These are phyloP conservation scores for Dicerorhinus sumatrensis DNA, from an alignment of 2,113 vertebrate species.

Conservation along the genomic window DNA sequence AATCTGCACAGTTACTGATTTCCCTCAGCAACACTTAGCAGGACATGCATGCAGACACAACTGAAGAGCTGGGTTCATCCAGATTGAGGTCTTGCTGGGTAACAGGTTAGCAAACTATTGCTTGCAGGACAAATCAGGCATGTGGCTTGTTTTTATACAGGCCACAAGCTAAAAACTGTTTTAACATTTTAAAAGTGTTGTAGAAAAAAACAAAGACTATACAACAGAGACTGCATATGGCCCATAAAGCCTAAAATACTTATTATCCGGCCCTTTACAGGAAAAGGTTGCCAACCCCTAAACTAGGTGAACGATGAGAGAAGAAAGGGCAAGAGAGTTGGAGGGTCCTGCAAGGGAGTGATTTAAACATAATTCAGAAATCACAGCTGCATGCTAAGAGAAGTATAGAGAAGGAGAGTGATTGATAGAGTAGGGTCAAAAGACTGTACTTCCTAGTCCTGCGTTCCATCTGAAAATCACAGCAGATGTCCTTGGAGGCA, in stretches of 20 bases:
- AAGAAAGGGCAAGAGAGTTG: not conserved
- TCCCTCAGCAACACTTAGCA: not conserved
- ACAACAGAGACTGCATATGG: not conserved
- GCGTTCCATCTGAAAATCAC: not conserved
- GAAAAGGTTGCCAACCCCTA: not conserved
- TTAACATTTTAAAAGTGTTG: not conserved
- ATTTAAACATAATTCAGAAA: slow-evolving; percentile 21
- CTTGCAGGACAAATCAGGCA: not conserved
- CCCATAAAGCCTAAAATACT: slow-evolving; percentile 3
- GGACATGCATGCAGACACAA: not conserved
- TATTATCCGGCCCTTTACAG: not conserved
- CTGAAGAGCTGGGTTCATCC: not conserved
- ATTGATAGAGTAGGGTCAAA: not conserved
- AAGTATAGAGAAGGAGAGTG: not conserved
- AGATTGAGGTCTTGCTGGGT: not conserved
- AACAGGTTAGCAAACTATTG: not conserved
- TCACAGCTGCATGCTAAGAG: not conserved
- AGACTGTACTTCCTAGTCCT: not conserved
- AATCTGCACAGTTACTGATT: not conserved
- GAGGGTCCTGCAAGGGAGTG: not conserved
- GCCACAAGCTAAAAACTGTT: not conserved
- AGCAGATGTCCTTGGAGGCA: not conserved
- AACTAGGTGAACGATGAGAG: not conserved
- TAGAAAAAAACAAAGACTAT: not conserved
- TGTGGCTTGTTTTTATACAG: slow-evolving; percentile 7